phyloP scores from a whole-genome alignment of 1,140 invertebrate species.

The Colletes gigas region DNA sequence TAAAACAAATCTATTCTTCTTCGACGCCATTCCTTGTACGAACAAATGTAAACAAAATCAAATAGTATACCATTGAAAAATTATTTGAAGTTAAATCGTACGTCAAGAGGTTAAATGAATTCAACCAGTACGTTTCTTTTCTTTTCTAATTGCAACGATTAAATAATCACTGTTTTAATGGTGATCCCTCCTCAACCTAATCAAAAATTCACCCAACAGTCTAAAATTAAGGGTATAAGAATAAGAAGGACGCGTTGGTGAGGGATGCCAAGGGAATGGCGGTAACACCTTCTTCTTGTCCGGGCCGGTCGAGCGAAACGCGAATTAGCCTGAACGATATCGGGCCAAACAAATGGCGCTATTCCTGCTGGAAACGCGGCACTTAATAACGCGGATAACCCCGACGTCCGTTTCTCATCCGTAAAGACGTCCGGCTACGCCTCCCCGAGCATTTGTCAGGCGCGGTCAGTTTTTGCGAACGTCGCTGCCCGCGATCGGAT shows the following conservation, averaged over 20 bases:
- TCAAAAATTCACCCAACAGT: too few relatives aligned
- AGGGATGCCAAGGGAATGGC: background rate
- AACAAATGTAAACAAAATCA: too few relatives aligned
- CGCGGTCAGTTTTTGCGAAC: conserved; percentile 61
- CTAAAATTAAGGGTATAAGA: too few relatives aligned
- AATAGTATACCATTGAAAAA: too few relatives aligned
- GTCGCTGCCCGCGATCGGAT: conserved; percentile 54
- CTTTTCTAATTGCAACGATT: too few relatives aligned
- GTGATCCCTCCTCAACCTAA: too few relatives aligned
- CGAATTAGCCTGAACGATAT: conserved; percentile 53
- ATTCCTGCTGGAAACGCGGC: conserved; percentile 61
- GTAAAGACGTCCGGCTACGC: conserved; percentile 58
- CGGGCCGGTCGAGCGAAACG: conserved; percentile 15
- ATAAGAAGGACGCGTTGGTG: background rate
- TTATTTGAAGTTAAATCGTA: too few relatives aligned
- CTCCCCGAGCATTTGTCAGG: conserved; percentile 58
- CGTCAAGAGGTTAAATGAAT: too few relatives aligned
- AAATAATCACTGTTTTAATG: too few relatives aligned
- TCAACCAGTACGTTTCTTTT: too few relatives aligned
- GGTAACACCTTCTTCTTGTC: conserved; percentile 23
- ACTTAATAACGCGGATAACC: conserved; percentile 64
- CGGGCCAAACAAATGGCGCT: conserved; percentile 60
- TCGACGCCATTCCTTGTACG: too few relatives aligned
- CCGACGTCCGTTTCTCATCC: conserved; percentile 57
- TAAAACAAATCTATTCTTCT: too few relatives aligned